Percentiles rank a stretch among this genome's conserved stretches.
Conservation (phyloP, 2,888 invertebrate species). For the Pyralis farinalis region DNA sequence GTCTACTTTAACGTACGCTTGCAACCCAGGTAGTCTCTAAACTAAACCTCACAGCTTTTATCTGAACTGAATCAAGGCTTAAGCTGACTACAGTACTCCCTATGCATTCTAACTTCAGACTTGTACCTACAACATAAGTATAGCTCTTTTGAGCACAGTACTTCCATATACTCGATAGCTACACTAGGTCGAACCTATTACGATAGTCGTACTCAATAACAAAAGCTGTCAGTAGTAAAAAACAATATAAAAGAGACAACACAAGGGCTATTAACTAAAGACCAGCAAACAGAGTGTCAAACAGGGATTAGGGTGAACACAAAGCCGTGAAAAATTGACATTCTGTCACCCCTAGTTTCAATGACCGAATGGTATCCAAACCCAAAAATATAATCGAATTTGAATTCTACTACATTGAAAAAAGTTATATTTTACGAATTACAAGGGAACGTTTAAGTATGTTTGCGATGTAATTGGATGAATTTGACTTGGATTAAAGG, state of each 20-base stretch:
- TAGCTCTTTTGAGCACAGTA: too few relatives aligned
- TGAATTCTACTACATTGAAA: slow-evolving; percentile 22
- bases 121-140: too few relatives aligned
- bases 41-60: too few relatives aligned
- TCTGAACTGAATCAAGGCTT: too few relatives aligned
- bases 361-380: slow-evolving; percentile 25
- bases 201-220: too few relatives aligned
- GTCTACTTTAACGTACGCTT: too few relatives aligned
- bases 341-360: slow-evolving; percentile 49
- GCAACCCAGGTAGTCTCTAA: too few relatives aligned
- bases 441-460: slow-evolving; percentile 22
- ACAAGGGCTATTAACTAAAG: slow-evolving; percentile 66
- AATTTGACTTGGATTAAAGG: slow-evolving; percentile 76
- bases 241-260: slow-evolving; percentile 43
- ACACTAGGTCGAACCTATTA: too few relatives aligned
- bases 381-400: slow-evolving; percentile 20
- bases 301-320: slow-evolving; percentile 70
- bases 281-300: slow-evolving; percentile 68
- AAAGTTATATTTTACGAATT: slow-evolving; percentile 20
- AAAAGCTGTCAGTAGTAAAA: slow-evolving; percentile 31
- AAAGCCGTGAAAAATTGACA: slow-evolving; percentile 72
- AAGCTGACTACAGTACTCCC: too few relatives aligned
- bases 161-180: too few relatives aligned
- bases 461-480: slow-evolving; percentile 74
- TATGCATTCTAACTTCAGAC: too few relatives aligned